phyloP scores from a whole-genome alignment of 2,797 vertebrate genomes.

The Alcedo atthis region DNA sequence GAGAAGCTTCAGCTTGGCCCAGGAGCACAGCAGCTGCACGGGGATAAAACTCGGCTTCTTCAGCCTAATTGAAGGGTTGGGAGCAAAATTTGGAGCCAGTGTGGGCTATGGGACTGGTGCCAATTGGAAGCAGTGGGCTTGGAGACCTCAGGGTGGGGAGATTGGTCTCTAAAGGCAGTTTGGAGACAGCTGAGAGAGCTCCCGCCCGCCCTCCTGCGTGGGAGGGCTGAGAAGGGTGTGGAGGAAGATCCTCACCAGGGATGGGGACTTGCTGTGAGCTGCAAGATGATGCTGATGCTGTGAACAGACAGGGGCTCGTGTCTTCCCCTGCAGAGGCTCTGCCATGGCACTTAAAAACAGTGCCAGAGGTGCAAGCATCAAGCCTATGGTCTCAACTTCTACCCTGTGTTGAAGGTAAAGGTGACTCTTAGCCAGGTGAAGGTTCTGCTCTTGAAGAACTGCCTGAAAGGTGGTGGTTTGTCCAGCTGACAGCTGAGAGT shows the following conservation, averaged over 20 bases:
- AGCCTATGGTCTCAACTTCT: neutral
- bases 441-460: neutral
- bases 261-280: neutral
- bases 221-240: neutral
- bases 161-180: neutral
- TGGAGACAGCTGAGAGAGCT: neutral
- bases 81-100: neutral
- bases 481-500: neutral
- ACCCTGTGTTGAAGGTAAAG: neutral
- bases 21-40: neutral
- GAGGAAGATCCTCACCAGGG: neutral
- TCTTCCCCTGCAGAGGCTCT: neutral
- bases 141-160: neutral
- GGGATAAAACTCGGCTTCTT: neutral
- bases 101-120: neutral
- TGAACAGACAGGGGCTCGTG: fast-evolving
- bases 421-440: neutral
- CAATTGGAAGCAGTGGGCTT: fast-evolving
- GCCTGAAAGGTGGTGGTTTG: neutral
- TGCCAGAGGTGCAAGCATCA: neutral
- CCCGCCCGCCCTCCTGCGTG: neutral
- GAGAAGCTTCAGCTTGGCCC: neutral
- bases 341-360: fast-evolving
- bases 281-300: neutral
- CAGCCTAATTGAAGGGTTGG: neutral